Evolutionary conservation across 2,888 invertebrate genomes (phyloP).

Genomic region (Gastracanthus pulcherrimus): DNA sequence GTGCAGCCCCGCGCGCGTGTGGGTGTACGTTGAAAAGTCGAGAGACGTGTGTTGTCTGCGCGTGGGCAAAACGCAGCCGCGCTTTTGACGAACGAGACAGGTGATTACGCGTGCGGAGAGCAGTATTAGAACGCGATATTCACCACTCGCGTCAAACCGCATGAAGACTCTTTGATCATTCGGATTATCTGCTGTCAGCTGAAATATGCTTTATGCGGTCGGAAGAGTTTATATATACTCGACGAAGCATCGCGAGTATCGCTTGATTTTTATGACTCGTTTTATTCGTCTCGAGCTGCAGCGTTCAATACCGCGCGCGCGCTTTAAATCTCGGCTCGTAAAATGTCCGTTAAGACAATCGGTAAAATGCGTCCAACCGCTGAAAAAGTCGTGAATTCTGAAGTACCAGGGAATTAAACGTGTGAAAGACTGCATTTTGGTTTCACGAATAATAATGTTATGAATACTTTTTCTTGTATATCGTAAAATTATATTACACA

Average conservation of each 20-base stretch:
- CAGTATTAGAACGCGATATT: background rate
- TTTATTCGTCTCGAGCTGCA: too few species aligned
- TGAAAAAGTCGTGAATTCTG: background rate
- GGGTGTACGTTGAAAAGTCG: constrained; percentile 76
- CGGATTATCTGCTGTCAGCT: too few species aligned
- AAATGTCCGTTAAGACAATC: background rate
- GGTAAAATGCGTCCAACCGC: background rate
- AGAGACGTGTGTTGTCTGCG: constrained; percentile 61
- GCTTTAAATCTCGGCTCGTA: background rate
- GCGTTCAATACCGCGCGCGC: background rate
- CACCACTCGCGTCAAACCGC: too few species aligned
- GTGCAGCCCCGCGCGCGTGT: constrained; percentile 62
- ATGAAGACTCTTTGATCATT: too few species aligned
- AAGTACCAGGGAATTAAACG: constrained; percentile 19
- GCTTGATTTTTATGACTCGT: background rate
- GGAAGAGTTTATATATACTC: too few species aligned
- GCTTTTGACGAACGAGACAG: constrained; percentile 75
- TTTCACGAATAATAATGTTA: background rate
- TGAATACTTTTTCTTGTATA: background rate
- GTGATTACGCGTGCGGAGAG: constrained; percentile 76
- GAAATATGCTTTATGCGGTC: too few species aligned
- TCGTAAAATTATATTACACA: constrained; percentile 13
- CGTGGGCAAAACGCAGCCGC: background rate
- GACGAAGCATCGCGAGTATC: too few species aligned
- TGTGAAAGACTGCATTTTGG: background rate